Evolutionary conservation across 2,113 vertebrate genomes (phyloP), one percentile per base, ranked within the genome.

Genomic region (Dermatemys mawii): DNA sequence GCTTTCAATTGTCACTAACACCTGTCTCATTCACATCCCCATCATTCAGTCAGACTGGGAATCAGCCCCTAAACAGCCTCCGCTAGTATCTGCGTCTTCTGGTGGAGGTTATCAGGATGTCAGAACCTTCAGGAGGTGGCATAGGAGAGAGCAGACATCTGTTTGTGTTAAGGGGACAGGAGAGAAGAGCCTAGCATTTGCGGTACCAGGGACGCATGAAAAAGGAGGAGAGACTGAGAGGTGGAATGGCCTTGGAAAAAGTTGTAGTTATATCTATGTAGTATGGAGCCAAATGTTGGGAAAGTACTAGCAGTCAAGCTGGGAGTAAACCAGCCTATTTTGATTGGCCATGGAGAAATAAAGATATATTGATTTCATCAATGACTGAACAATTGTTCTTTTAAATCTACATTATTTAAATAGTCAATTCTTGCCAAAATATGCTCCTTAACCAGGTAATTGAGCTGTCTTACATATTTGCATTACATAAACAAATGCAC

Each of bases 151-250:
- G 53, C 41, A 95, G 84, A 35, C 57, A 63, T 35, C 32, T 86
- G 50, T 94, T 44, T 94, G 57, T 88, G 48, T 2, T 63, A 67
- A 92, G 50, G 84, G 67, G 85, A 96, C 57, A 63, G 57, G 14
- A 63, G 13, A 63, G 32, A 96, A 90, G 83, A 97, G 95, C 92
- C 94, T 87, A 95, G 95, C 92, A 97, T 92, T 89, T 93, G 90
- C 83, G 81, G 27, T 84, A 80, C 4, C 75, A 88, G 1, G 0
- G 79, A 80, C 80, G 75, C 2, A 67, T 86, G 83, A 83, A 90
- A 38, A 32, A 93, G 85, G 78, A 94, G 75, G 83, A 94, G 75
- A 22, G 17, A 84, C 81, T 63, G 13, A 35, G 57, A 63, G 32
- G 57, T 35, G 89, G 53, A 88, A 78, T 54, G 2, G 0, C 21